phyloP scores from a whole-genome alignment of 2,797 vertebrate species.

The Siniperca scherzeri region DNA sequence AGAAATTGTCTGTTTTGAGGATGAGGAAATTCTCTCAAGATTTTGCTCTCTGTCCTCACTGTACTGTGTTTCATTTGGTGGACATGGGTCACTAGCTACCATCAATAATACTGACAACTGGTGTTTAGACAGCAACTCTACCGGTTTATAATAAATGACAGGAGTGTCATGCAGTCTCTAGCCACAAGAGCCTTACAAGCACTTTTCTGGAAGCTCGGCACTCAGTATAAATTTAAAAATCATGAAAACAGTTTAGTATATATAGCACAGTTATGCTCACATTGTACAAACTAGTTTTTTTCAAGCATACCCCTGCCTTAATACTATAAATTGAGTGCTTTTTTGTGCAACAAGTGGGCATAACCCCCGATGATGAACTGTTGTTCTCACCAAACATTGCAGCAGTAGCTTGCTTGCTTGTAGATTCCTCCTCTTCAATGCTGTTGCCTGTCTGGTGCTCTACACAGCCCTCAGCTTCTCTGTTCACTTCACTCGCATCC shows the following conservation, averaged over 20 bases:
- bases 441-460: not conserved
- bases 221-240: not conserved
- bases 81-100: constrained; percentile 47
- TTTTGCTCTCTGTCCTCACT: constrained; percentile 3
- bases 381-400: not conserved
- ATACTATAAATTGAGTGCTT: not conserved
- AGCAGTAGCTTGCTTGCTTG: too few relatives aligned
- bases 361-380: not conserved
- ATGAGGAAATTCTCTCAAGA: not conserved
- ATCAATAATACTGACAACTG: constrained; percentile 54
- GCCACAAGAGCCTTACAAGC: constrained; percentile 4
- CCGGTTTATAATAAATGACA: constrained; percentile 30
- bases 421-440: not conserved
- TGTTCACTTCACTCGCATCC: not conserved
- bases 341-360: not conserved
- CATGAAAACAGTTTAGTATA: not conserved
- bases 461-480: not conserved
- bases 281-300: not conserved
- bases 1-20: not conserved
- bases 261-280: not conserved
- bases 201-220: not conserved
- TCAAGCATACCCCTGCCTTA: not conserved
- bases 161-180: constrained; percentile 1
- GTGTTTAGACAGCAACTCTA: constrained; percentile 41
- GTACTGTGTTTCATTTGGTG: constrained; percentile 31